Percentiles rank a stretch among this genome's conserved stretches.
These are phyloP conservation scores for Miniopterus natalensis DNA, from an alignment of 2,113 vertebrate species.

Conservation along the genomic window DNA sequence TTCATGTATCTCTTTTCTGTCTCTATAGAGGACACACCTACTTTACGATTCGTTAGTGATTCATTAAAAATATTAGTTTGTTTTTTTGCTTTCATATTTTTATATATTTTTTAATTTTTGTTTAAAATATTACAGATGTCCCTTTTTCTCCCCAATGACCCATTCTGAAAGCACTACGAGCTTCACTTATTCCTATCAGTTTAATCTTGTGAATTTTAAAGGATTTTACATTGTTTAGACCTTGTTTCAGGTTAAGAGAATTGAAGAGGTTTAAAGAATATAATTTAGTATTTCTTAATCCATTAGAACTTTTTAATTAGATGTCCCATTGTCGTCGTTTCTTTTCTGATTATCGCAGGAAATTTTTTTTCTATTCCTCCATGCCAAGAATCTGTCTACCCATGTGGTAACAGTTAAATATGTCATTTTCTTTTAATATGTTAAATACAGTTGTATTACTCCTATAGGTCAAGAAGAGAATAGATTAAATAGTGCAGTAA, in stretches of 20 bases:
- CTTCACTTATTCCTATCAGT: not conserved
- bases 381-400: not conserved
- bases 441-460: not conserved
- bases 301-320: not conserved
- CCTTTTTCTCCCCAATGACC: no score
- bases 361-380: not conserved
- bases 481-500: not conserved
- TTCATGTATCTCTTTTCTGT: not conserved
- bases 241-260: not conserved
- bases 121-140: no score
- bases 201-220: not conserved
- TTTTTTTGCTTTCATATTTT: no score
- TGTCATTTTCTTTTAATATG: not conserved
- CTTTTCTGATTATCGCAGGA: not conserved
- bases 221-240: not conserved
- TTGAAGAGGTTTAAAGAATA: not conserved
- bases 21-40: not conserved
- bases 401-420: not conserved
- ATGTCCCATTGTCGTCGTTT: not conserved
- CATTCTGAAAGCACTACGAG: not conserved
- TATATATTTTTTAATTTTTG: no score
- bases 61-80: not conserved
- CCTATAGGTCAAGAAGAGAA: not conserved
- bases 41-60: not conserved
- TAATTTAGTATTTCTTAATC: not conserved